Percentiles rank a stretch among this genome's conserved stretches.
phyloP scores from a whole-genome alignment of 2,888 invertebrate species.

The Lypha dubia region DNA sequence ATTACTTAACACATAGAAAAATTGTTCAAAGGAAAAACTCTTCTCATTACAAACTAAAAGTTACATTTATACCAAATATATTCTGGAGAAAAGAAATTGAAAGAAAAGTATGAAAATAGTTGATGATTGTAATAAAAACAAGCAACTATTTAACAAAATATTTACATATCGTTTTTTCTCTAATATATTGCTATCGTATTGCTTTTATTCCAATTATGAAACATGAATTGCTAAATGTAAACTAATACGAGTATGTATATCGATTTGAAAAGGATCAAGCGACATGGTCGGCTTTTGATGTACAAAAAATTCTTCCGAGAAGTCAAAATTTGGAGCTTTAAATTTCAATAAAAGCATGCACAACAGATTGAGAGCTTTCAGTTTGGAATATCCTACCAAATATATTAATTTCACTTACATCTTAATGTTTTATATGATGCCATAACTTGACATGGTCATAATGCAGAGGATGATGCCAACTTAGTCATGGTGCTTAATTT shows the following conservation, averaged over 20 bases:
- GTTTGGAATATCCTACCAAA: neutral
- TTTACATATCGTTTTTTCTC: too few relatives aligned
- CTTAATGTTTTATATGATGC: neutral
- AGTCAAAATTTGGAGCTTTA: too few relatives aligned
- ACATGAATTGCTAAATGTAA: too few relatives aligned
- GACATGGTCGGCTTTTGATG: too few relatives aligned
- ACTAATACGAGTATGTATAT: too few relatives aligned
- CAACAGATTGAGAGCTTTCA: neutral
- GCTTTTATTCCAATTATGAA: too few relatives aligned
- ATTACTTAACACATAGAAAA: constrained; percentile 3
- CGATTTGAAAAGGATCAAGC: too few relatives aligned
- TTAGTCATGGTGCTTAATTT: constrained; percentile 29
- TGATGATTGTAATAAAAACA: constrained; percentile 30
- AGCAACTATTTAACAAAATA: too few relatives aligned
- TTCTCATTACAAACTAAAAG: neutral
- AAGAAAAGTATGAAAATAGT: neutral
- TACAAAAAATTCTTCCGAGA: too few relatives aligned
- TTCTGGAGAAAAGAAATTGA: neutral
- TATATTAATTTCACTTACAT: neutral
- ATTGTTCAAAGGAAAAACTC: neutral
- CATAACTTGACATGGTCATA: constrained; percentile 11
- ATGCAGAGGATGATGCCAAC: neutral
- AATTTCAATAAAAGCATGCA: too few relatives aligned
- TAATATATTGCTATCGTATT: too few relatives aligned
- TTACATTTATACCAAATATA: neutral